Percentiles rank a stretch among this genome's conserved stretches.
Evolutionary conservation across 2,113 vertebrate species (phyloP).

Genomic region (Australoheros scitulus): DNA sequence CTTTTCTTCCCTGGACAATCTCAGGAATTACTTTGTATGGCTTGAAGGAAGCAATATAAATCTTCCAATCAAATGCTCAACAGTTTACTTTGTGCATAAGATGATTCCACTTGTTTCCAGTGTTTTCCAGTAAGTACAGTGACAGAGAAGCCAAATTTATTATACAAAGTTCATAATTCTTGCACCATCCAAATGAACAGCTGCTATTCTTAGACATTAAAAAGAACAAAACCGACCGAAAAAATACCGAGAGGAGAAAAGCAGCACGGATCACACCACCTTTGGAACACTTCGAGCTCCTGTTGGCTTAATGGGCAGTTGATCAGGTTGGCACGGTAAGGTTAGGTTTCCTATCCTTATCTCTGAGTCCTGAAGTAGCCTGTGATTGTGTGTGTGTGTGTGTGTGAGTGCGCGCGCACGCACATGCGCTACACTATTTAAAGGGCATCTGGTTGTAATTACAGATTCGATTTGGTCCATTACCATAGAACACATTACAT

Average conservation of each 20-base stretch:
- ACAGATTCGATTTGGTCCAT: constrained; percentile 58
- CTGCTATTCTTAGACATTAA: constrained; percentile 1
- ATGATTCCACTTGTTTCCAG: not conserved
- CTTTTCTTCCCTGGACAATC: not conserved
- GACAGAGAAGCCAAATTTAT: not conserved
- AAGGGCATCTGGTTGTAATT: constrained; percentile 59
- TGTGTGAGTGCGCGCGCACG: constrained; percentile 16
- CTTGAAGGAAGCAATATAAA: constrained; percentile 19
- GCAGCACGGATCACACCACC: constrained; percentile 2
- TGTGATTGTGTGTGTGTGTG: constrained; percentile 18
- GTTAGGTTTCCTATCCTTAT: constrained; percentile 14
- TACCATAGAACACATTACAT: constrained; percentile 33
- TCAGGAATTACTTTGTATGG: constrained; percentile 3
- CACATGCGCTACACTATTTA: not conserved
- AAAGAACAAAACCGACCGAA: constrained; percentile 27
- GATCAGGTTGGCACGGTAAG: constrained; percentile 47
- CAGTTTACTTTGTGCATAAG: not conserved
- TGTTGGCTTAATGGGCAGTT: constrained; percentile 31
- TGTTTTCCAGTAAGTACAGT: not conserved
- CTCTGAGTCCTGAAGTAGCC: constrained; percentile 24
- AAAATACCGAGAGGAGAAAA: constrained; percentile 19
- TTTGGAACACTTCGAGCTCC: constrained; percentile 3
- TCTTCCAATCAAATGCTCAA: constrained; percentile 18
- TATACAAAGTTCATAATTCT: not conserved
- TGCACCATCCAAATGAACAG: not conserved